Evolutionary conservation across 1,140 invertebrate genomes (phyloP), one percentile per base, ranked within the genome.

Genomic region (Drosophila sturtevanti): DNA sequence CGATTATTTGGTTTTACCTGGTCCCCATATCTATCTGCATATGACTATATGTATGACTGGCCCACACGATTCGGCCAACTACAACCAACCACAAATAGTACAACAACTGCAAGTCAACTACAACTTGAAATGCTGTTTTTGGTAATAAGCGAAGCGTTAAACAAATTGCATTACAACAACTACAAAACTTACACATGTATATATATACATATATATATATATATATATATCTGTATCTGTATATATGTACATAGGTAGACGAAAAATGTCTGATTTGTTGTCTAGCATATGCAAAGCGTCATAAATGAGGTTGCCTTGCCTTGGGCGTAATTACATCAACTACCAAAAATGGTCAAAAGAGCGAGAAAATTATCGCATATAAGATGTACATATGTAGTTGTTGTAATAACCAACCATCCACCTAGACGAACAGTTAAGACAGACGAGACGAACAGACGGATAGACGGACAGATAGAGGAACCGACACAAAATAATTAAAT

Each of bases 111-210:
- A 58, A 64, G 10, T 59, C 68, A 48, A 48, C 16, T 48, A 48
- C 24, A 58, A 22, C 4, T 18, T 62, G 68, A 73, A 58, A 81
- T 79, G 76, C 84, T 87, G 84, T 89, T 89, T 87, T 84, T 82
- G 84, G 82, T 89, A 87, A 87, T 87, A 87, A 87, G 84, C 82
- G 82, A 87, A 87, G 82, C 82, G 82, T 87, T 87, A 89, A 87
- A 89, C 82, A 87, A 87, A 87, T 89, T 87, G 84, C 84, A 87
- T 84, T 87, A 87, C 79, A 89, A 60, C 84, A 77, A 79, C 71
- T 58, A 69, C 71, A 52, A 31, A 31, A 66, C 66, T 41, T 37
- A 37, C 35, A 37, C n/a, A n/a, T n/a, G n/a, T n/a, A 24, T 4
- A 24, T 31, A 31, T 6, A 31, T 31, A 31, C 27, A 31, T 31